Evolutionary conservation across 2,888 invertebrate genomes (phyloP).

Genomic region (Argyresthia albistria): DNA sequence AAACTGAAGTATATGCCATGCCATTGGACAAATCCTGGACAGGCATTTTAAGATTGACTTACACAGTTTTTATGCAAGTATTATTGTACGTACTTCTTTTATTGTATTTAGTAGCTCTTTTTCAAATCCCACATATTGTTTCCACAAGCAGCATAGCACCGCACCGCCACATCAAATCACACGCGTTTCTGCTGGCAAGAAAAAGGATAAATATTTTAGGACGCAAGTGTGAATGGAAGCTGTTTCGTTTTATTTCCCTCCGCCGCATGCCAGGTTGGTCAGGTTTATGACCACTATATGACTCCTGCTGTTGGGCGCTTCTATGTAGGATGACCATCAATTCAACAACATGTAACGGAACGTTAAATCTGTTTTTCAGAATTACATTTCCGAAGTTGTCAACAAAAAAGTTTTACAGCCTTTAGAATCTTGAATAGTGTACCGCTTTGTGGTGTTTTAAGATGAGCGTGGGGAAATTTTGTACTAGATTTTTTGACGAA

Average conservation of each 20-base stretch:
- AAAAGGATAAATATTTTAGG: slow-evolving; percentile 51
- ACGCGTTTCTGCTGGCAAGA: slow-evolving; percentile 3
- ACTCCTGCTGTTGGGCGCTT: slow-evolving; percentile 21
- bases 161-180: too few relatives aligned
- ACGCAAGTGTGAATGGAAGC: slow-evolving; percentile 55
- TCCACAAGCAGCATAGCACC: too few relatives aligned
- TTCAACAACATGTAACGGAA: background rate
- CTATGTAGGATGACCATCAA: slow-evolving; percentile 28
- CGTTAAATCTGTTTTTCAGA: too few relatives aligned
- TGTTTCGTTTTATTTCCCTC: slow-evolving; percentile 40
- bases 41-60: too few relatives aligned
- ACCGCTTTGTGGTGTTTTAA: slow-evolving; percentile 1
- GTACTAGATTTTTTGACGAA: background rate
- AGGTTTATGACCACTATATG: slow-evolving; percentile 46
- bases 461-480: background rate
- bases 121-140: too few relatives aligned
- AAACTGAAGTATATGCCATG: too few relatives aligned
- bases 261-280: slow-evolving; percentile 27
- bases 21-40: too few relatives aligned
- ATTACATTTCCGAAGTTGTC: background rate
- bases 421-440: background rate
- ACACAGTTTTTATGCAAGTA: too few relatives aligned
- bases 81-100: too few relatives aligned
- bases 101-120: too few relatives aligned
- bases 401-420: background rate